Evolutionary conservation across 1,140 invertebrate genomes (phyloP).

Genomic region (Hycleus phaleratus): DNA sequence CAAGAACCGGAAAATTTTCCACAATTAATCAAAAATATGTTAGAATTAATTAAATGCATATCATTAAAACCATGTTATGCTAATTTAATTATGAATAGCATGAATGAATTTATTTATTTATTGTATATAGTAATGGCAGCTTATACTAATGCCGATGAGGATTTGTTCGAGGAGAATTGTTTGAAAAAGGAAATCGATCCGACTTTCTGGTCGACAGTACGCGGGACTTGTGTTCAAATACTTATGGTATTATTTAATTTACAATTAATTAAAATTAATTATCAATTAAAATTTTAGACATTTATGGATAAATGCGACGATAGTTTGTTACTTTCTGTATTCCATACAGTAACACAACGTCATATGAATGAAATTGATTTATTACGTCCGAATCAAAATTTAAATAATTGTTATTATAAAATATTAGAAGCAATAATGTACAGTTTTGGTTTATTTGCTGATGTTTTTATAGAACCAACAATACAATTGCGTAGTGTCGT

Average conservation of each 20-base stretch:
- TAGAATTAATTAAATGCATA: constrained; percentile 3
- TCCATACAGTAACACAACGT: constrained; percentile 4
- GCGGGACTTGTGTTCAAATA: neutral
- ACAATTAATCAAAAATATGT: constrained; percentile 2
- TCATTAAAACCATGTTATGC: neutral
- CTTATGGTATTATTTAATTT: neutral
- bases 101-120: constrained; percentile 5
- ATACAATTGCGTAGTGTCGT: neutral
- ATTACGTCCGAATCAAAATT: neutral
- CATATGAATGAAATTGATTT: constrained; percentile 3
- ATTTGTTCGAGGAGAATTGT: neutral
- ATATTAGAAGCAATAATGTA: constrained; percentile 10
- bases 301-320: constrained; percentile 3
- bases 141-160: constrained; percentile 3
- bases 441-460: constrained; percentile 3
- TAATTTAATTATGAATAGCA: neutral
- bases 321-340: neutral
- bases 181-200: neutral
- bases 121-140: constrained; percentile 4
- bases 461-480: constrained; percentile 2
- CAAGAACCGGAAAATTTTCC: constrained; percentile 3
- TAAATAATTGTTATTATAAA: neutral
- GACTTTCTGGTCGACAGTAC: neutral
- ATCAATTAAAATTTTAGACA: neutral
- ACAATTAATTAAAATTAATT: neutral